Evolutionary conservation across 2,113 vertebrate species (phyloP).

Genomic region (Phaethornis superciliosus): DNA sequence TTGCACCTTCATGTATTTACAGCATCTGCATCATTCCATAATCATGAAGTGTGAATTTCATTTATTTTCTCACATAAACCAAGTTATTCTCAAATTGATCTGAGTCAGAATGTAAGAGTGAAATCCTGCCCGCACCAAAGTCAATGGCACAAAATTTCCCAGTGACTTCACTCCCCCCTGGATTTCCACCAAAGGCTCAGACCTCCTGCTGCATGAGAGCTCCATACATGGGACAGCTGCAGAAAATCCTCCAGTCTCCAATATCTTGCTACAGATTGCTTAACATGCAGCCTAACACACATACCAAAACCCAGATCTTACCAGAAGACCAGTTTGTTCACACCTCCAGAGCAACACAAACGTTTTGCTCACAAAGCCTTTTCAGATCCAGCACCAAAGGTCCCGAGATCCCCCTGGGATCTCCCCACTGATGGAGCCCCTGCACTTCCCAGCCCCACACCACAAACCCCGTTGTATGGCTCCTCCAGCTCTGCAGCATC

Average conservation of each 20-base stretch:
- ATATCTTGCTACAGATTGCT: not conserved
- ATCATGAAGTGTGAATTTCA: not conserved
- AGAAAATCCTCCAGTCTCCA: not conserved
- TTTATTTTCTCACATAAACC: not conserved
- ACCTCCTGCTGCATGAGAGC: not conserved
- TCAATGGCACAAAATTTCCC: not conserved
- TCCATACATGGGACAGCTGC: not conserved
- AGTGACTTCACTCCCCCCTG: not conserved
- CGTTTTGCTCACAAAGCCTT: not conserved
- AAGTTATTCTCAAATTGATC: not conserved
- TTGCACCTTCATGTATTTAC: not conserved
- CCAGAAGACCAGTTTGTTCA: not conserved
- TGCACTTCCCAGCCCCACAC: not conserved
- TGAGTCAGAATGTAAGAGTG: not conserved
- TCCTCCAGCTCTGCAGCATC: not conserved
- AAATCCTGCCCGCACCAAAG: not conserved
- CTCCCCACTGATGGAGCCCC: fast-evolving
- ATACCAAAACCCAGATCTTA: not conserved
- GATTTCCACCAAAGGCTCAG: not conserved
- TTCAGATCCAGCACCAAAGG: not conserved
- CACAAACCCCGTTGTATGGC: fast-evolving
- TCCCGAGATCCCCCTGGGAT: fast-evolving
- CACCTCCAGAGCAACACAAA: not conserved
- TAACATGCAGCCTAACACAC: not conserved
- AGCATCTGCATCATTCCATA: not conserved